These are phyloP conservation scores for Ophion costatus DNA, from an alignment of 2,888 invertebrate genomes.

Conservation along the genomic window DNA sequence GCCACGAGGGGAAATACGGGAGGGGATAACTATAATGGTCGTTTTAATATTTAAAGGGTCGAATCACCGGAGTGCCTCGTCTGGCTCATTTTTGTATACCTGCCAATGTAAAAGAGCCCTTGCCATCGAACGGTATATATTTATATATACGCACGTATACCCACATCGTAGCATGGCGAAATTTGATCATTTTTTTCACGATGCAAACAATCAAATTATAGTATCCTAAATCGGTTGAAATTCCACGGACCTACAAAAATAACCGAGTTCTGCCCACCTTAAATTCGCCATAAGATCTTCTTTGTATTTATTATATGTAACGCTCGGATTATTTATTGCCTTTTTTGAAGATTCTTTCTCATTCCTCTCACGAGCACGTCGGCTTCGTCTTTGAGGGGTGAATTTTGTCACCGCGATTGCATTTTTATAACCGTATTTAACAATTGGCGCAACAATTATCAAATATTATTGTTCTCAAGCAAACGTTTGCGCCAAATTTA, in stretches of 20 bases:
- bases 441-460: no score
- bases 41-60: conserved; percentile 64
- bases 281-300: conserved; percentile 42
- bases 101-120: conserved; percentile 61
- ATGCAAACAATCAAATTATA: conserved; percentile 65
- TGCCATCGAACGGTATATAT: conserved; percentile 44
- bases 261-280: conserved; percentile 17
- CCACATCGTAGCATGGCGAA: conserved; percentile 23
- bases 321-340: conserved; percentile 4
- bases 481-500: no score
- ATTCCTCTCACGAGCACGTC: background rate
- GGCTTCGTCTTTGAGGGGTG: background rate
- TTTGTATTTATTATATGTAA: conserved; percentile 27
- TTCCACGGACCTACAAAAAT: conserved; percentile 35
- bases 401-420: no score
- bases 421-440: background rate
- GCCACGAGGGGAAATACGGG: conserved; percentile 25
- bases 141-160: conserved; percentile 12
- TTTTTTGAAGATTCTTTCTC: background rate
- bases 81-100: conserved; percentile 55
- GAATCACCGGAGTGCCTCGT: conserved; percentile 44
- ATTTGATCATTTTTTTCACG: conserved; percentile 57
- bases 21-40: conserved; percentile 61
- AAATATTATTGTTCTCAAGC: no score
- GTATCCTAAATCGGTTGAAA: conserved; percentile 51